Evolutionary conservation across 2,113 vertebrate genomes (phyloP), one percentile per base, ranked within the genome.

Genomic region (Gallinago undulata): DNA sequence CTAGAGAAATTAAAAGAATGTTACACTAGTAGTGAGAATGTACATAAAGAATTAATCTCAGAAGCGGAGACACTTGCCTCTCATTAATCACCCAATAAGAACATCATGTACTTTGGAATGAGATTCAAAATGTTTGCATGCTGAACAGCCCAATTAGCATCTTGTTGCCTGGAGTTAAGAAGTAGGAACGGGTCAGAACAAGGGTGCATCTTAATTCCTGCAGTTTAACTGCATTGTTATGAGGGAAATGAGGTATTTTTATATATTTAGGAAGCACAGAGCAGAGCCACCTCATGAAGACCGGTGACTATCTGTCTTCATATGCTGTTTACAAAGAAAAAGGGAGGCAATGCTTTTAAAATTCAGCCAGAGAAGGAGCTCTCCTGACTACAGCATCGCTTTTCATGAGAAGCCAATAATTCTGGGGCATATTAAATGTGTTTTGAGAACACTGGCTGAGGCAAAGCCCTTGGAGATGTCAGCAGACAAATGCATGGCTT

Each of bases 1-100:
- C 50, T 88, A 80, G 59, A 92, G 86, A 95, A 94, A 92, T 95
- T 92, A 95, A 86, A 96, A 86, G 55, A 86, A 84, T 89, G 72
- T 90, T 94, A 70, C 60, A 77, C 41, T 77, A 48, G 59, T 81
- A 90, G 72, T 67, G 41, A 86, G 73, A 92, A 92, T 77, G 67
- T 74, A 94, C 68, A 59, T 84, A 93, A 93, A 76, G 55, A 84
- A 94, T 88, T 90, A 92, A 84, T 93, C 83, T 95, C 37, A 74
- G 72, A 88, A 92, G 67, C 18, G 0, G 59, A 89, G 67, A 80
- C 63, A 37, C 28, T 77, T 50, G 57, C 19, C 79, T 92, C 60
- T 94, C 94, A 84, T 92, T 96, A 95, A 95, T 97, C 79, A 86
- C 50, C 67, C 68, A 86, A 77, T 78, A 83, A 1, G 13, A 94